These are phyloP conservation scores for Campaea margaritaria DNA, from an alignment of 2,888 invertebrate genomes.

Conservation along the genomic window DNA sequence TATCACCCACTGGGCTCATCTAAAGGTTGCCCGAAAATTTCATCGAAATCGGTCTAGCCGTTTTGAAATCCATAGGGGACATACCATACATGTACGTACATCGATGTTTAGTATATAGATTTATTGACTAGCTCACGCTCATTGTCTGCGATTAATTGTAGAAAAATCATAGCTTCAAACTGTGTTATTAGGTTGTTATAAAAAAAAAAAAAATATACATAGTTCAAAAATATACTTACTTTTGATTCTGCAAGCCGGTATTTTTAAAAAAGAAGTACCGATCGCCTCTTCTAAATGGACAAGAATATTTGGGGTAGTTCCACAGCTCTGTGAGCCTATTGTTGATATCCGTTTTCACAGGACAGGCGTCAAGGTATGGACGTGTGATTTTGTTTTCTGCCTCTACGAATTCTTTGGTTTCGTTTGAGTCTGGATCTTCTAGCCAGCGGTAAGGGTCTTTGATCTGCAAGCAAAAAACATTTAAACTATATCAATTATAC, in stretches of 20 bases:
- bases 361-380: conserved; percentile 93
- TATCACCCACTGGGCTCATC: too few relatives aligned
- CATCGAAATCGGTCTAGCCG: too few relatives aligned
- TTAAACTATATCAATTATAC: too few relatives aligned
- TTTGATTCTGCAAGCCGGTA: conserved; percentile 98
- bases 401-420: conserved; percentile 96
- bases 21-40: too few relatives aligned
- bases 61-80: too few relatives aligned
- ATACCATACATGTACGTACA: too few relatives aligned
- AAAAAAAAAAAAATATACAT: too few relatives aligned
- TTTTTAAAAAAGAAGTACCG: conserved; percentile 97
- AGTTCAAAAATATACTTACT: conserved; percentile 80
- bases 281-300: conserved; percentile 92
- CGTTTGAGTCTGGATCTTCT: conserved; percentile 96
- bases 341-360: conserved; percentile 89
- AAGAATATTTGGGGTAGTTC: conserved; percentile 98
- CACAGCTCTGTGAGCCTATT: conserved; percentile 94
- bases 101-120: too few relatives aligned
- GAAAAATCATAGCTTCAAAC: too few relatives aligned
- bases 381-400: conserved; percentile 95
- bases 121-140: too few relatives aligned
- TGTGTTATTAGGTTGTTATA: too few relatives aligned
- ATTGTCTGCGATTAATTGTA: too few relatives aligned
- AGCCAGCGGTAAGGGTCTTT: conserved; percentile 97
- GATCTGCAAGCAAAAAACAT: conserved; percentile 81